A percentile compares a stretch with the other conserved stretches of the same genome.
phyloP scores from a whole-genome alignment of 2,888 invertebrate species.

The Archips xylosteana region DNA sequence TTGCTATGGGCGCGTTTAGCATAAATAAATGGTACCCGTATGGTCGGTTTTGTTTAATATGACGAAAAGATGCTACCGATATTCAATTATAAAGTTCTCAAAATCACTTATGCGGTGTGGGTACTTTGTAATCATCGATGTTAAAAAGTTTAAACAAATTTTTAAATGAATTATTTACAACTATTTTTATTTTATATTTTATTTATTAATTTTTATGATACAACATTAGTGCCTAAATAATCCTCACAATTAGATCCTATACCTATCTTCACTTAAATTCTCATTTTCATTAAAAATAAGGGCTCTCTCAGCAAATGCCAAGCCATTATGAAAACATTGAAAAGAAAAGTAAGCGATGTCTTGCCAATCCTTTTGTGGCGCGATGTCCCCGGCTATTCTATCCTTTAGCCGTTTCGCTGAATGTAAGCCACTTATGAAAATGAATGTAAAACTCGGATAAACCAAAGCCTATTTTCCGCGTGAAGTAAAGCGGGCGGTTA shows the following conservation, averaged over 20 bases:
- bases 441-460: constrained; percentile 82
- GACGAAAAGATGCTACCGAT: not conserved
- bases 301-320: constrained; percentile 23
- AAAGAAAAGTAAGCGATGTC: constrained; percentile 43
- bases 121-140: not conserved
- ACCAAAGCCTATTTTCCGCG: constrained; percentile 84
- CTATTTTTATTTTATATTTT: no score
- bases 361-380: constrained; percentile 45
- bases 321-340: constrained; percentile 35
- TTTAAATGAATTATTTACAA: not conserved
- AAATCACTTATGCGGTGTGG: not conserved
- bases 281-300: constrained; percentile 28
- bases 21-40: not conserved
- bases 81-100: not conserved
- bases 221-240: not conserved
- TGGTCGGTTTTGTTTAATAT: not conserved
- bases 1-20: constrained; percentile 2
- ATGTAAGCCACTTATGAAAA: constrained; percentile 83
- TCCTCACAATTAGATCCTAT: not conserved
- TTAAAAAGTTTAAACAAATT: not conserved
- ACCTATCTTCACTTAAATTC: not conserved
- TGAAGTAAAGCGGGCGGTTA: constrained; percentile 82
- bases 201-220: no score
- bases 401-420: constrained; percentile 61
- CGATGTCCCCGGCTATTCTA: constrained; percentile 50